These are phyloP conservation scores for Ctenicera cuprea DNA, from an alignment of 2,888 invertebrate species.

Conservation along the genomic window DNA sequence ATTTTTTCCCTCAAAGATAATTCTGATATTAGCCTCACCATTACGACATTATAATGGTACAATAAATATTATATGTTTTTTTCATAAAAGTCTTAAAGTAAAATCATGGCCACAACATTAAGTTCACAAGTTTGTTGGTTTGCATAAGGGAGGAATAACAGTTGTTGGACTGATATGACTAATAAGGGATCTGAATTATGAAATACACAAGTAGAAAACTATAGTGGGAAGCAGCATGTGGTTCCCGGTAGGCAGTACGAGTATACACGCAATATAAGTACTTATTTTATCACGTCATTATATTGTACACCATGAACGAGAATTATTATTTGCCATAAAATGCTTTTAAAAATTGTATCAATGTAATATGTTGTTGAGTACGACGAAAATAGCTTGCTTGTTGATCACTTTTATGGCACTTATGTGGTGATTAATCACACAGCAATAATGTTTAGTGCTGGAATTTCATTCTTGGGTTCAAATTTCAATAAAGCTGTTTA, in stretches of 20 bases:
- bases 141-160: conserved; percentile 52
- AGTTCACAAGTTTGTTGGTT: conserved; percentile 53
- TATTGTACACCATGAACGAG: conserved; percentile 12
- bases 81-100: neutral
- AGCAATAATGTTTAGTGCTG: too few relatives aligned
- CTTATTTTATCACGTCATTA: conserved; percentile 46
- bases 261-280: conserved; percentile 56
- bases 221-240: conserved; percentile 59
- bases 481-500: too few relatives aligned
- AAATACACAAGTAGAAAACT: conserved; percentile 55
- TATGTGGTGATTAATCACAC: too few relatives aligned
- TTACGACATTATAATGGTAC: too few relatives aligned
- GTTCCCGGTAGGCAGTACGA: conserved; percentile 53
- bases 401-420: too few relatives aligned
- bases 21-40: too few relatives aligned
- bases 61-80: too few relatives aligned
- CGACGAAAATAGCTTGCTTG: too few relatives aligned
- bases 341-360: neutral
- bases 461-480: too few relatives aligned
- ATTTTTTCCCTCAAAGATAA: too few relatives aligned
- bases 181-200: conserved; percentile 60
- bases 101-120: neutral
- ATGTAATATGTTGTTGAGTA: too few relatives aligned
- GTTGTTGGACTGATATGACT: conserved; percentile 58
- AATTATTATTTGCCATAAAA: conserved; percentile 21